A percentile compares a stretch with the other conserved stretches of the same genome.
Evolutionary conservation across 2,113 vertebrate genomes (phyloP).

Genomic region (Urocolius indicus): DNA sequence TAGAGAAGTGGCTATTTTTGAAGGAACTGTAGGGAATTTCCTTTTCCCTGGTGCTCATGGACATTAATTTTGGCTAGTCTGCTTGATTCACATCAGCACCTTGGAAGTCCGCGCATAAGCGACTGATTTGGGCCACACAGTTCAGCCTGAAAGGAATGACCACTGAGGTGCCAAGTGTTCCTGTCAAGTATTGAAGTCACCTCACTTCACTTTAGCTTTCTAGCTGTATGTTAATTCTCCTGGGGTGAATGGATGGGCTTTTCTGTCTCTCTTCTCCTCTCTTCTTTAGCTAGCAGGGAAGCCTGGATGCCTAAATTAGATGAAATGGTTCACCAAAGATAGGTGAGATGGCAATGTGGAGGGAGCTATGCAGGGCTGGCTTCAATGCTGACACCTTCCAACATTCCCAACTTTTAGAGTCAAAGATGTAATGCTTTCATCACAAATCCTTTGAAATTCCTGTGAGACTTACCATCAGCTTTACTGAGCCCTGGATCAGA

Average conservation of each 20-base stretch:
- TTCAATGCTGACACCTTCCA: background rate
- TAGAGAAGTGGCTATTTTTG: background rate
- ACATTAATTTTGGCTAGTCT: background rate
- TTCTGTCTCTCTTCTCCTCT: background rate
- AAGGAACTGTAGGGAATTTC: background rate
- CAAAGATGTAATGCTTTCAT: background rate
- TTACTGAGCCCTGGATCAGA: background rate
- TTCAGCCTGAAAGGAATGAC: background rate
- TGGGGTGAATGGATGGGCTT: background rate
- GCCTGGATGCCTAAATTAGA: background rate
- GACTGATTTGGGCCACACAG: background rate
- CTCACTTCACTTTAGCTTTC: background rate
- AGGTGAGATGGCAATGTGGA: background rate
- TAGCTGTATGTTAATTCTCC: background rate
- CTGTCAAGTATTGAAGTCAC: background rate
- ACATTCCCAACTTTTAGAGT: background rate
- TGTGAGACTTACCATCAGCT: background rate
- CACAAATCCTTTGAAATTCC: background rate
- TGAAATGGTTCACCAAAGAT: background rate
- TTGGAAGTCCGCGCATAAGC: background rate
- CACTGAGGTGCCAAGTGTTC: background rate
- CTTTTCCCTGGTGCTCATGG: background rate
- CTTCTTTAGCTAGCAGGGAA: background rate
- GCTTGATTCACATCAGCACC: background rate
- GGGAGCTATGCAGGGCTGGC: background rate